Evolutionary conservation across 2,888 invertebrate genomes (phyloP).

Genomic region (Latrodectus elegans): DNA sequence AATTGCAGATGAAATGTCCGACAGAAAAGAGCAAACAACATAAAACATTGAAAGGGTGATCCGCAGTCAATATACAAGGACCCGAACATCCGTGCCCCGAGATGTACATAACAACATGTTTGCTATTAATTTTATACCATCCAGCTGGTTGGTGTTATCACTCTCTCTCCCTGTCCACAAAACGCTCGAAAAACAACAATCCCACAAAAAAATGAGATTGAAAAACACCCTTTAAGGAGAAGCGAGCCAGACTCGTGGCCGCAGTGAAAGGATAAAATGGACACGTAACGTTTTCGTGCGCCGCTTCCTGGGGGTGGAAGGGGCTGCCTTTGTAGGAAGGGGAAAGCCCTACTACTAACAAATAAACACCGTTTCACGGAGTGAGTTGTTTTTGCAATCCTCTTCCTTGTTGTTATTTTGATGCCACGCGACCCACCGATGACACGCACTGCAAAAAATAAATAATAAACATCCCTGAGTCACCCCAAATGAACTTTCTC

Average conservation of each 20-base stretch:
- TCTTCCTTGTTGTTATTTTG: slow-evolving; percentile 20
- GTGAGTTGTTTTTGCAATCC: slow-evolving; percentile 35
- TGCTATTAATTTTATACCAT: neutral
- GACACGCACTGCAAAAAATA: neutral
- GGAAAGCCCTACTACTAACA: neutral
- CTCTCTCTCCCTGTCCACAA: neutral
- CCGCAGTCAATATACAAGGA: too few species aligned
- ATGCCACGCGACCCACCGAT: slow-evolving; percentile 29
- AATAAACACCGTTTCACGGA: slow-evolving; percentile 3
- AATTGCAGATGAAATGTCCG: too few species aligned
- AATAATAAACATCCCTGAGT: neutral
- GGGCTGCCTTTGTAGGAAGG: neutral
- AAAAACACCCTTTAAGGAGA: neutral
- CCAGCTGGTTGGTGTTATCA: neutral
- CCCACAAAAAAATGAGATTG: neutral
- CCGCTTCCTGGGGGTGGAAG: slow-evolving; percentile 4
- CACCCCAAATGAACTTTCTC: too few species aligned
- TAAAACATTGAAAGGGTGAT: too few species aligned
- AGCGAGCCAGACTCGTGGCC: slow-evolving; percentile 19
- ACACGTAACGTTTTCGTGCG: slow-evolving; percentile 13
- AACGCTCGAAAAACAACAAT: neutral
- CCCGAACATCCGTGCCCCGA: too few species aligned
- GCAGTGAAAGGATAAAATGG: slow-evolving; percentile 14
- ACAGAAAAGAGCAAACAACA: too few species aligned
- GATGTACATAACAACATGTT: neutral